Evolutionary conservation across 53 echinoderm and acorn worm species (phyloP), one percentile per base, ranked within the genome.

Genomic region (Paracentrotus lividus): DNA sequence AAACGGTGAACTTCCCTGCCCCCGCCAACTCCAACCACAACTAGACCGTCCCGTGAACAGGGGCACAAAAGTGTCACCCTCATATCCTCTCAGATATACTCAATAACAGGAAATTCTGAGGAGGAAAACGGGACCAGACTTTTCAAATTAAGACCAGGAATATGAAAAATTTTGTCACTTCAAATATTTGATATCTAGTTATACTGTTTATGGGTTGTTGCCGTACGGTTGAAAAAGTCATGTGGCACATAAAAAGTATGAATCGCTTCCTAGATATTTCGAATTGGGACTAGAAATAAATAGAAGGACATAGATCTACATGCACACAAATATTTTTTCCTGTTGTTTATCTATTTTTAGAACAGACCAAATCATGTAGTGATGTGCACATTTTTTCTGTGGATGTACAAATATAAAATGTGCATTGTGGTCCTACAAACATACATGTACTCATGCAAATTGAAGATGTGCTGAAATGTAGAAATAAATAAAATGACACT

Each of bases 41-140:
- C 72, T 72, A n/a, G n/a, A n/a, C n/a, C 72, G 34, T 57, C 36
- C 40, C 72, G 72, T 72, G 72, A 36, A 72, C 72, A 72, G 72
- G 72, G 40, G 72, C 40, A 72, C 72, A 72, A 72, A 72, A 72
- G 72, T 72, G 72, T 72, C 72, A 72, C 72, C 72, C 72, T 21
- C 18, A 72, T 72, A 16, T 72, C 72, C 72, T 72, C 72, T 72
- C 21, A 36, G 72, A 40, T 36, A 38, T 36, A 40, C 72, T 72
- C 72, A 36, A 72, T 72, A 72, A 72, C 72, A 72, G 72, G 72
- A 72, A 32, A 72, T 40, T 72, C 72, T 72, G 36, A 5, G 72
- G 72, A 40, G 72, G 72, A 72, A 72, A 18, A 20, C 38, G 40
- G 36, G 72, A 72, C 72, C 72, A 40, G 72, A 40, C 40, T 40